Conservation (phyloP, 2,888 invertebrate genomes). For the Plagodis pulveraria region DNA sequence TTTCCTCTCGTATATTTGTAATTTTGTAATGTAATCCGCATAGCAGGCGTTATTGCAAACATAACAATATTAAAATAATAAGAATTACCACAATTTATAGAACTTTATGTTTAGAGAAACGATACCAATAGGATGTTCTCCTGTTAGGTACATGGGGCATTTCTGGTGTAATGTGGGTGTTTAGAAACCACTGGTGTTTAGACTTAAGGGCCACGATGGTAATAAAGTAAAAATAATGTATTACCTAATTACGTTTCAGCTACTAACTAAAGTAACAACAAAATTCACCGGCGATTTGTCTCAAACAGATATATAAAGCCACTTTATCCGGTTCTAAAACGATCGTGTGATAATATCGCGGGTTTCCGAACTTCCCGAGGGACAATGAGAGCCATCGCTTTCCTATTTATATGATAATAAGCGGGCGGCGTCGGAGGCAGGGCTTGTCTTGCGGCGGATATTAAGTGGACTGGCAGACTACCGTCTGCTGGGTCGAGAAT, state of each 20-base stretch:
- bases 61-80: no score
- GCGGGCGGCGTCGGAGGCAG: slow-evolving; percentile 26
- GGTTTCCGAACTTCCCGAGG: slow-evolving; percentile 29
- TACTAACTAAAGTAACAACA: neutral
- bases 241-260: no score
- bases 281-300: slow-evolving; percentile 25
- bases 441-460: slow-evolving; percentile 47
- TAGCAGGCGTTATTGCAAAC: no score
- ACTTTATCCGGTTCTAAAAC: slow-evolving; percentile 29
- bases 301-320: slow-evolving; percentile 15
- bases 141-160: no score
- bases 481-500: slow-evolving; percentile 19
- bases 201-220: no score
- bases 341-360: slow-evolving; percentile 34
- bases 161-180: no score
- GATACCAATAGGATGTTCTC: no score
- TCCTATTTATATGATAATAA: slow-evolving; percentile 63
- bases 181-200: no score
- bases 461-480: slow-evolving; percentile 39
- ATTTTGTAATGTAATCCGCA: no score
- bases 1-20: no score
- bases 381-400: slow-evolving; percentile 42
- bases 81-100: no score
- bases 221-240: neutral
- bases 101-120: no score